Percentiles rank a stretch among this genome's conserved stretches.
phyloP scores from a whole-genome alignment of 2,888 invertebrate species.

The Lissocephala sabroskyi region DNA sequence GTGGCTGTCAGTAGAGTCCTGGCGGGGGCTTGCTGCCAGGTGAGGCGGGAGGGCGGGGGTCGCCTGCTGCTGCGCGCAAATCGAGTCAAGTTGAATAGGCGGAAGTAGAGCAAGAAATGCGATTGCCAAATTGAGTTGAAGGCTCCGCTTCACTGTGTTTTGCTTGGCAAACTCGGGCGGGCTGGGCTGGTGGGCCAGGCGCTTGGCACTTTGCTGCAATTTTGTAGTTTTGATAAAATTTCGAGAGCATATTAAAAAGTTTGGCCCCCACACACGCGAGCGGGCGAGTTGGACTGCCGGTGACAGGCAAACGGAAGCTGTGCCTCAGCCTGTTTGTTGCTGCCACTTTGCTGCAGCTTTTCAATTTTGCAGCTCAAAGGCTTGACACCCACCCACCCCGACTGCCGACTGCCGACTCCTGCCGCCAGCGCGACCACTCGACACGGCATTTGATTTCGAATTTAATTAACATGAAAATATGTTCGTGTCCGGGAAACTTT shows the following conservation, averaged over 20 bases:
- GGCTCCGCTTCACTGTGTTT: conserved; percentile 65
- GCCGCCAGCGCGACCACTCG: too few relatives aligned
- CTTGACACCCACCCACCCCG: conserved; percentile 20
- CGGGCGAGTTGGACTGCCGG: conserved; percentile 20
- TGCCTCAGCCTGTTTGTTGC: conserved; percentile 50
- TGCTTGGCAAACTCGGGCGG: conserved; percentile 57
- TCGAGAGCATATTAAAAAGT: conserved; percentile 67
- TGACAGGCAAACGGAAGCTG: conserved; percentile 55
- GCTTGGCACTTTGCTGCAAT: conserved; percentile 67
- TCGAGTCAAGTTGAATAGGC: conserved; percentile 66
- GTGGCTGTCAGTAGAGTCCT: conserved; percentile 1
- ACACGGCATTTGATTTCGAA: too few relatives aligned
- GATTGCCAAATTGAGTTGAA: conserved; percentile 65
- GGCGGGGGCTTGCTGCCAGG: background rate
- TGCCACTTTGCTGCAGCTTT: conserved; percentile 58
- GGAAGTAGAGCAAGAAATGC: conserved; percentile 66
- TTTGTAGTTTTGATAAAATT: conserved; percentile 67
- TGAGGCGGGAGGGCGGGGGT: background rate
- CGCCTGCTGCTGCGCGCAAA: conserved; percentile 48
- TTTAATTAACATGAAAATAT: too few relatives aligned
- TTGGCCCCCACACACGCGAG: conserved; percentile 29
- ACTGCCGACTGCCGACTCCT: too few relatives aligned
- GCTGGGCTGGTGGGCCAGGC: conserved; percentile 25
- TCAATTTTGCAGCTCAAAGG: conserved; percentile 63
- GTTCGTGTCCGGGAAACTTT: too few relatives aligned